These are phyloP conservation scores for Archips crataeganus DNA, from an alignment of 2,888 invertebrate genomes.

Conservation along the genomic window DNA sequence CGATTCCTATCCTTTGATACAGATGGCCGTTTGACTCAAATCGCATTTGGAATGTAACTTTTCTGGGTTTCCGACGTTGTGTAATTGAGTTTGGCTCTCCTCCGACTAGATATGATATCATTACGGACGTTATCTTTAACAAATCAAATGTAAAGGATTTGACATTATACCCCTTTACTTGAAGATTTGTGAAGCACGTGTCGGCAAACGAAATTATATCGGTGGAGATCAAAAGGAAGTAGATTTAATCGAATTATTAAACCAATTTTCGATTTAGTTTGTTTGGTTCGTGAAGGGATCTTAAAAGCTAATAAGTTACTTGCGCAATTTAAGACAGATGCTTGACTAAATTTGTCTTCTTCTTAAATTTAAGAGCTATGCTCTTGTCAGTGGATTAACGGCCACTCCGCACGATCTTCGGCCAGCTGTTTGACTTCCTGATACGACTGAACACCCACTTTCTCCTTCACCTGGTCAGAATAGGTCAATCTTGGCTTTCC, in stretches of 20 bases:
- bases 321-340: not conserved
- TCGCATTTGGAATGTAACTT: constrained; percentile 41
- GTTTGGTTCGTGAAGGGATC: not conserved
- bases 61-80: constrained; percentile 32
- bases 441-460: too few relatives aligned
- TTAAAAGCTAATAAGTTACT: not conserved
- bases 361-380: too few relatives aligned
- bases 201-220: not conserved
- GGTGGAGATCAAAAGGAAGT: constrained; percentile 2
- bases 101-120: constrained; percentile 37
- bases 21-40: constrained; percentile 42
- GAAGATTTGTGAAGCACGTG: not conserved
- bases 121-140: constrained; percentile 33
- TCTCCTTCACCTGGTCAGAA: too few relatives aligned
- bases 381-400: too few relatives aligned
- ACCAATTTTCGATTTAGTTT: constrained; percentile 3
- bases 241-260: constrained; percentile 8
- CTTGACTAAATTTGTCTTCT: too few relatives aligned
- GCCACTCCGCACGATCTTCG: too few relatives aligned
- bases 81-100: constrained; percentile 38
- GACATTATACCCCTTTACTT: constrained; percentile 18
- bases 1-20: constrained; percentile 42
- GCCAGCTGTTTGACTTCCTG: too few relatives aligned
- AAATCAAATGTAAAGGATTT: constrained; percentile 29
- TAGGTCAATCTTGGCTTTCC: too few relatives aligned